Percentiles rank a stretch among this genome's conserved stretches.
phyloP scores from a whole-genome alignment of 2,113 vertebrate species.

The Helogale parvula region DNA sequence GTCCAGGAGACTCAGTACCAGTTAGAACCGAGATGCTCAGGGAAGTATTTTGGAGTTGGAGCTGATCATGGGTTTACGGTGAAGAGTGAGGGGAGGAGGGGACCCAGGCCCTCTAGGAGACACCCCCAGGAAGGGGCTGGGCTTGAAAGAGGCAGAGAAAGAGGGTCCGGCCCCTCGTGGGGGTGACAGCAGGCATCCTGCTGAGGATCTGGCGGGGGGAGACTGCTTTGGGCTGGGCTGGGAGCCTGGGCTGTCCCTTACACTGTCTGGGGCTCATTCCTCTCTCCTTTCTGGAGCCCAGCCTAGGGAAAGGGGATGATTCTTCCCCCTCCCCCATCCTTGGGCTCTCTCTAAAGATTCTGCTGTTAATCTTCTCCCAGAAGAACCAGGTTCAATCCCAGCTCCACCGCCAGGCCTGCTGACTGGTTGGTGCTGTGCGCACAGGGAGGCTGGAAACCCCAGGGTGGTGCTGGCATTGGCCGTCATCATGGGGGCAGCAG shows the following conservation, averaged over 20 bases:
- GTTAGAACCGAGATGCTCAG: neutral
- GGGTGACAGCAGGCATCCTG: too few species aligned
- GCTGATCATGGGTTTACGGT: rapidly evolving
- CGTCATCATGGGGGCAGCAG: neutral
- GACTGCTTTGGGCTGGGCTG: too few species aligned
- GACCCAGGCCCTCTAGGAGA: rapidly evolving
- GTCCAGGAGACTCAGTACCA: neutral
- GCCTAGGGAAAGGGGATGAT: rapidly evolving
- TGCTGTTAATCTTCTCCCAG: neutral
- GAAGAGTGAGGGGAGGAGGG: neutral
- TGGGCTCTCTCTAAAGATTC: neutral
- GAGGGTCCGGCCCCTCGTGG: too few species aligned
- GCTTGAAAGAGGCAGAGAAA: neutral
- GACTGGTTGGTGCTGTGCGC: rapidly evolving
- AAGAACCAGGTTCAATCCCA: neutral
- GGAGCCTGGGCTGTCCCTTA: neutral
- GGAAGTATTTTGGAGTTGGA: neutral
- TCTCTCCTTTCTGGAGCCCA: neutral
- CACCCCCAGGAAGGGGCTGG: neutral
- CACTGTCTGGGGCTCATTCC: neutral
- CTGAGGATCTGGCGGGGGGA: neutral
- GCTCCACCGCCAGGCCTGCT: neutral
- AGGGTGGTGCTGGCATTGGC: rapidly evolving
- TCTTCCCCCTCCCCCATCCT: neutral
- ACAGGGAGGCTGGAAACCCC: neutral